Evolutionary conservation across 2,797 vertebrate species (phyloP), one percentile per base, ranked within the genome.

Genomic region (Trachurus trachurus): DNA sequence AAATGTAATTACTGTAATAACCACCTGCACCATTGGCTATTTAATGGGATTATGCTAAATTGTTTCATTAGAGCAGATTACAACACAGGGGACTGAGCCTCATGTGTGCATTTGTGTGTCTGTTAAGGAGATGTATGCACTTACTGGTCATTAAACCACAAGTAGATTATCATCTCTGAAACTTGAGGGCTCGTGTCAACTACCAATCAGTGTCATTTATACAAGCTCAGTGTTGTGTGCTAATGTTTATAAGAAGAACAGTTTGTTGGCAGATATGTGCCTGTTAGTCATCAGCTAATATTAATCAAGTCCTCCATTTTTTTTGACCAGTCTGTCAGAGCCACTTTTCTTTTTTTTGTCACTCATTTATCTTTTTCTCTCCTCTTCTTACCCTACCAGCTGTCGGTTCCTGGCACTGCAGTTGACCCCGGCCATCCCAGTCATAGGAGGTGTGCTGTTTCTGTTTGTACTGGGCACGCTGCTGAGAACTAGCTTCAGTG

Each of bases 401-500:
- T 99, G 98, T 92, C 97, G 95, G 0, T 99, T 94, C 89, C 95
- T 99, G 88, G 96, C 98, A 0, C 82, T 80, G 82, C 87, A 94
- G 34, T 95, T 99, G 92, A 98, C 96, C 1, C 97, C 97, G 2
- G 96, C 96, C 72, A 96, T 99, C 85, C 98, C 98, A 17, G 97
- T 96, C 84, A 94, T 98, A 4, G 98, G 97, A 54, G 97, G 96
- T 12, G 93, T 97, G 82, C 96, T 99, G 73, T 98, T 99, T 95
- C 90, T 98, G 90, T 99, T 99, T 84, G 98, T 99, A 87, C 94
- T 99, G 94, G 98, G 98, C 75, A 98, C 97, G 7, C 94, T 99
- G 89, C 95, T 99, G 60, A 96, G 97, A 64, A 99, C 98, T 72
- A 99, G 98, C 95, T 99, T 99, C 95, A 99, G 97, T 81, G 98